These are phyloP conservation scores for Agrilus planipennis DNA, from an alignment of 1,140 invertebrate species.

Conservation along the genomic window DNA sequence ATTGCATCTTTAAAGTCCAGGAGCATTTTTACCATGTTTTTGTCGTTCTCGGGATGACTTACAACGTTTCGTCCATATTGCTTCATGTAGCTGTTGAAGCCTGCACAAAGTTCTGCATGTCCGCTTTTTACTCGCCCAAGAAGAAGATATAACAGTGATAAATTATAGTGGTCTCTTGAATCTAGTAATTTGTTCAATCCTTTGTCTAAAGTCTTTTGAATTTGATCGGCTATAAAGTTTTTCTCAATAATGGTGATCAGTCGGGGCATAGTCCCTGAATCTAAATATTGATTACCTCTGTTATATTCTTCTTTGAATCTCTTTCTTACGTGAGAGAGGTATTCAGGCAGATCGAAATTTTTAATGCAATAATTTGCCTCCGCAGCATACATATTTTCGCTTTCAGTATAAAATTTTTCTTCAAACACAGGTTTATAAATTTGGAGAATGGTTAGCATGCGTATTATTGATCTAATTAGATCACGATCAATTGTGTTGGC, in stretches of 20 bases:
- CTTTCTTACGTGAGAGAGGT: constrained; percentile 85
- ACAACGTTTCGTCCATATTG: constrained; percentile 90
- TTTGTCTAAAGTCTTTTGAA: constrained; percentile 79
- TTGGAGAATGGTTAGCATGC: constrained; percentile 92
- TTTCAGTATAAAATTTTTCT: constrained; percentile 78
- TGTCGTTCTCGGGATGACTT: constrained; percentile 90
- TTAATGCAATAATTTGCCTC: constrained; percentile 80
- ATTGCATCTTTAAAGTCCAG: constrained; percentile 96
- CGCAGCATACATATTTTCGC: constrained; percentile 75
- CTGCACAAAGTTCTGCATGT: constrained; percentile 67
- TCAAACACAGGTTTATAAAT: constrained; percentile 92
- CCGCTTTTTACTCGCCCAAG: constrained; percentile 83
- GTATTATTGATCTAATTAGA: constrained; percentile 79
- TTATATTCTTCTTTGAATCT: constrained; percentile 86
- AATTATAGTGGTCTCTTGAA: constrained; percentile 72
- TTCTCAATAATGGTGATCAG: constrained; percentile 83
- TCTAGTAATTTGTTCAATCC: constrained; percentile 81
- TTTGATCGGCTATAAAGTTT: constrained; percentile 80
- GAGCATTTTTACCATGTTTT: constrained; percentile 87
- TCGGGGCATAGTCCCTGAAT: constrained; percentile 79
- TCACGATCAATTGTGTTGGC: constrained; percentile 81
- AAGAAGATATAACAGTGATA: constrained; percentile 77
- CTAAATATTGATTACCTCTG: constrained; percentile 80
- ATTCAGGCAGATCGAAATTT: constrained; percentile 81
- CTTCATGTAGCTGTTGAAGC: constrained; percentile 91